Base-by-base conservation (phyloP, 2,797 vertebrate species). In the Anabas testudineus region DNA sequence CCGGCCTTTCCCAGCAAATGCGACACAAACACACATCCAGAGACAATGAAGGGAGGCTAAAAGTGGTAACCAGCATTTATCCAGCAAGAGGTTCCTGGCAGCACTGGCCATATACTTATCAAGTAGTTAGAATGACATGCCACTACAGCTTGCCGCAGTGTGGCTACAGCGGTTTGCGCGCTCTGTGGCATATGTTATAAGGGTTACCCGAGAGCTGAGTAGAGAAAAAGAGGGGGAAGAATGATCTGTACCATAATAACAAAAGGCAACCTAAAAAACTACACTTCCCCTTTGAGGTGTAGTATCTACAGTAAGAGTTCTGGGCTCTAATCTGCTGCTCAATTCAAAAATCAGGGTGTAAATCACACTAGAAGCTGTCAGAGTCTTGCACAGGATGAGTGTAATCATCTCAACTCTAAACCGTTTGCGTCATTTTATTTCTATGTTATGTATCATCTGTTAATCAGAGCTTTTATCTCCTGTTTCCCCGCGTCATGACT, bases 1-100 rank as follows among this genome's bases (percentile, higher is more conserved):
- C 78, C 84, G 85, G 56, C 45, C 69, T 68, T 80, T 82, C 78
- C 81, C 72, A 75, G 84, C 67, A 53, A 60, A 61, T 68, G 64
- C 81, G 80, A 61, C 87, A 83, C 87, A 87, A 86, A 81, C 72
- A 82, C 82, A 83, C 64, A 69, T 68, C 66, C 67, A 82, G 54
- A 91, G 90, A 95, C 94, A 95, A 95, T 93, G 91, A 87, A 78
- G 78, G 54, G 57, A 49, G 26, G 71, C 93, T 95, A 94, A 93
- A 95, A 93, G 79, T 56, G 87, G 94, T 82, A 94, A 91, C 90
- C 86, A 64, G 88, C 85, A 92, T 90, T 95, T 94, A 94, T 71
- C 75, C 76, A 77, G 88, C 84, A 26, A 83, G 87, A 82, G 91
- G 90, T 86, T 92, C 77, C 85, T 90, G 92, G 89, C 89, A 86